Conservation (phyloP, 37 sponge, comb jelly and placozoan genomes). For the Aplysina aerophoba region DNA sequence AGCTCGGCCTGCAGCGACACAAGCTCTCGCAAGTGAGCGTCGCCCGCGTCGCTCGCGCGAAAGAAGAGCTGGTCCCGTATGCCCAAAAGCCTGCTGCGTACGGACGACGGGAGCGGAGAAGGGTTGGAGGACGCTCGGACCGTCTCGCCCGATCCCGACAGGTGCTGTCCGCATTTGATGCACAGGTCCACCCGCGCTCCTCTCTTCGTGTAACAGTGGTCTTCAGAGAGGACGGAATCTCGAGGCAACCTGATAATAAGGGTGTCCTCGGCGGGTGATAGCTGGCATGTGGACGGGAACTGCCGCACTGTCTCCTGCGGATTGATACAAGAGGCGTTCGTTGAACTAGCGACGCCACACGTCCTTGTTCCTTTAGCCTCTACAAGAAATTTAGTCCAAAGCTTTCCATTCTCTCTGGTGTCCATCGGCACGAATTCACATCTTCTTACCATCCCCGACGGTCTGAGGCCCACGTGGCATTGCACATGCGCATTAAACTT, state of each 20-base stretch:
- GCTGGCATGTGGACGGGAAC: neutral
- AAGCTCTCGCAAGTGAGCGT: conserved; percentile 49
- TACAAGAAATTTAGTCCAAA: neutral
- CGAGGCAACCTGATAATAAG: neutral
- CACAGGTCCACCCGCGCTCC: neutral
- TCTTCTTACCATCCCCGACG: conserved; percentile 27
- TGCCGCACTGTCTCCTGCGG: neutral
- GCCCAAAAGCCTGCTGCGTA: conserved; percentile 1
- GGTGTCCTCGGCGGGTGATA: neutral
- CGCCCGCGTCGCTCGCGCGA: no score
- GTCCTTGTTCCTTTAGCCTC: neutral
- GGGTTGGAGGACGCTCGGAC: neutral
- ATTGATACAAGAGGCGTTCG: neutral
- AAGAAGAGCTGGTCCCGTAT: neutral
- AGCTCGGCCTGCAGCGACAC: conserved; percentile 65
- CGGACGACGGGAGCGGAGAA: no score
- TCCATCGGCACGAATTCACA: conserved; percentile 8
- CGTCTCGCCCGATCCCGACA: neutral
- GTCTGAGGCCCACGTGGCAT: neutral
- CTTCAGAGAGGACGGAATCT: neutral
- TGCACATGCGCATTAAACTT: conserved; percentile 19
- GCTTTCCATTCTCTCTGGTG: neutral
- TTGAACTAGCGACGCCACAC: neutral
- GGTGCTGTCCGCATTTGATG: neutral
- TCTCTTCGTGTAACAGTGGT: neutral